phyloP scores from a whole-genome alignment of 2,797 vertebrate genomes.

The Fistularia commersonii region DNA sequence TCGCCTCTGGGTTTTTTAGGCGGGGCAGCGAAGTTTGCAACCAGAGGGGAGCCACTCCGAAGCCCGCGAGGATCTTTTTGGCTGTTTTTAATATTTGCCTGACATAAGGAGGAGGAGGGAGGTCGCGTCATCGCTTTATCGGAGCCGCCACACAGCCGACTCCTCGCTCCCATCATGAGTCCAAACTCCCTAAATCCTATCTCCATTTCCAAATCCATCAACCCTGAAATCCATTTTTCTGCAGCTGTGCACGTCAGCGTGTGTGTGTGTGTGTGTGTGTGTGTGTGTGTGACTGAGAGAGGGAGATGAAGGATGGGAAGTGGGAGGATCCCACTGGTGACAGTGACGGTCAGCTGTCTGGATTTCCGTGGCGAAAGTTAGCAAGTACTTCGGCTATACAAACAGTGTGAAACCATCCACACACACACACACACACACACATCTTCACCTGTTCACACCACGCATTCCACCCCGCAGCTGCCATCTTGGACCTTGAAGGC shows the following conservation, averaged over 20 bases:
- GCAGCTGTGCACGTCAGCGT: not conserved
- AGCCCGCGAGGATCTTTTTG: too few species aligned
- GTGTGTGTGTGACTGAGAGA: slow-evolving; percentile 9
- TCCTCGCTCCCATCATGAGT: slow-evolving; percentile 10
- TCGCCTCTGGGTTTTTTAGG: too few species aligned
- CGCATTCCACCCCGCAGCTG: slow-evolving; percentile 65
- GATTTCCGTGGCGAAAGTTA: slow-evolving; percentile 59
- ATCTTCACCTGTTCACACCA: slow-evolving; percentile 72
- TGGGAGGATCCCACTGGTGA: slow-evolving; percentile 37
- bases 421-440: slow-evolving; percentile 25
- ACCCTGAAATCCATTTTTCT: slow-evolving; percentile 51
- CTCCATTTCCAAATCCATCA: slow-evolving; percentile 51
- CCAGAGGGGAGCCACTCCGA: too few species aligned
- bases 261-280: slow-evolving; percentile 3
- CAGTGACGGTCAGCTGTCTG: slow-evolving; percentile 53
- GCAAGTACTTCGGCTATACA: slow-evolving; percentile 1
- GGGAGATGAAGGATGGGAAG: slow-evolving; percentile 20
- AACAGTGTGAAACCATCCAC: not conserved
- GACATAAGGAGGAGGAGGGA: slow-evolving; percentile 1
- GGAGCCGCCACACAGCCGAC: slow-evolving; percentile 13
- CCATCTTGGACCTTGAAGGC: slow-evolving; percentile 26
- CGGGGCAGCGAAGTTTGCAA: too few species aligned
- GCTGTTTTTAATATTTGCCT: too few species aligned
- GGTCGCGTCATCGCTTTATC: slow-evolving; percentile 46
- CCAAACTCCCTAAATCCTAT: slow-evolving; percentile 23